These are phyloP conservation scores for Sternotherus odoratus DNA, from an alignment of 2,797 vertebrate genomes.

Conservation along the genomic window DNA sequence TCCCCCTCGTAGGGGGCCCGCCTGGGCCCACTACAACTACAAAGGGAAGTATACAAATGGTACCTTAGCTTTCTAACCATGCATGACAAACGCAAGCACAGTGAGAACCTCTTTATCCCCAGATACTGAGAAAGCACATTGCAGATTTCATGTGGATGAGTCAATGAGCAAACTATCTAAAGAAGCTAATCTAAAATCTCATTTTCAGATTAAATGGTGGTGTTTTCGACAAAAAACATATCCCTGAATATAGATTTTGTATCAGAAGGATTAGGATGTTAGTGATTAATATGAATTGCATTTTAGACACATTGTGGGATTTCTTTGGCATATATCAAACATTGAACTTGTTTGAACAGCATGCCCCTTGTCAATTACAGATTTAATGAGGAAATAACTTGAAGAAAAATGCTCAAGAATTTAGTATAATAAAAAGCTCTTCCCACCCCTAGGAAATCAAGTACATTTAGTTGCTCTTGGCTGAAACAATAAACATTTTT, in stretches of 20 bases:
- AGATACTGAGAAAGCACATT: slow-evolving; percentile 59
- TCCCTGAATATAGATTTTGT: slow-evolving; percentile 63
- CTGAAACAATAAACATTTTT: slow-evolving; percentile 45
- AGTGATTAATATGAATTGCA: slow-evolving; percentile 68
- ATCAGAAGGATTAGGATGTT: slow-evolving; percentile 63
- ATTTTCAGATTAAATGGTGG: slow-evolving; percentile 61
- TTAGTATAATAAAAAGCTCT: slow-evolving; percentile 45
- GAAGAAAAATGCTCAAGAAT: slow-evolving; percentile 37
- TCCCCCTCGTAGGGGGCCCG: no score
- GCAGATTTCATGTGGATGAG: slow-evolving; percentile 64
- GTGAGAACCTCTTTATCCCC: slow-evolving; percentile 54
- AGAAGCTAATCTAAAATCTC: slow-evolving; percentile 61
- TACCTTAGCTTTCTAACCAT: slow-evolving; percentile 56
- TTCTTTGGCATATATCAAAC: slow-evolving; percentile 50
- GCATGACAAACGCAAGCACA: slow-evolving; percentile 31
- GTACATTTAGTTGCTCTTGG: background rate
- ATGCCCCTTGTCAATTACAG: slow-evolving; percentile 56
- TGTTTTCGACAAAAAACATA: slow-evolving; percentile 62
- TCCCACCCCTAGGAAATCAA: background rate
- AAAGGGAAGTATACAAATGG: slow-evolving; percentile 62
- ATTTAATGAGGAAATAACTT: slow-evolving; percentile 70
- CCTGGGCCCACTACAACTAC: no score
- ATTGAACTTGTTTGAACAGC: slow-evolving; percentile 52
- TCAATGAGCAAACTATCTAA: slow-evolving; percentile 51
- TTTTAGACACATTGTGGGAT: slow-evolving; percentile 9